Conservation (phyloP, 2,797 vertebrate species). For the Notolabrus celidotus region DNA sequence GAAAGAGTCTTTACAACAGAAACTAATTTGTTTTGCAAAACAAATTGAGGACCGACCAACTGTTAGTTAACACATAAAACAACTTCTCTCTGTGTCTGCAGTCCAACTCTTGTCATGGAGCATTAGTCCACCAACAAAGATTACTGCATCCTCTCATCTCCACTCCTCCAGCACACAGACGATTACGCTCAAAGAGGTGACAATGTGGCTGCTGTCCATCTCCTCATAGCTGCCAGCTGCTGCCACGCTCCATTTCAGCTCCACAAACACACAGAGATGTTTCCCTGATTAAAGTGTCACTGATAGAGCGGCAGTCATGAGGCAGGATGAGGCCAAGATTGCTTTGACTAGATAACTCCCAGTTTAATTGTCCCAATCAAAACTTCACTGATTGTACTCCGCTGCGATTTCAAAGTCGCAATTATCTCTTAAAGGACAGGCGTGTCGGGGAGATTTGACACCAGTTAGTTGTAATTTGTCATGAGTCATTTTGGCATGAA, state of each 20-base stretch:
- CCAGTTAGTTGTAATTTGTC: conserved; percentile 15
- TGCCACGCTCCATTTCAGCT: conserved; percentile 75
- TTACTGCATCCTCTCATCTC: conserved; percentile 33
- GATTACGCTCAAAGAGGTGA: conserved; percentile 63
- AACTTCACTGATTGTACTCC: conserved; percentile 19
- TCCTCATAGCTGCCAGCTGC: conserved; percentile 58
- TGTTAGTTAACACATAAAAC: too few relatives aligned
- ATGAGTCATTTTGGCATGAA: conserved; percentile 75
- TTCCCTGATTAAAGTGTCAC: conserved; percentile 74
- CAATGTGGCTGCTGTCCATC: conserved; percentile 54
- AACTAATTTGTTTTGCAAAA: too few relatives aligned
- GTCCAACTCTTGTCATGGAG: conserved; percentile 35
- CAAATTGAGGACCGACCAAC: too few relatives aligned
- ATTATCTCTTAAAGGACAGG: conserved; percentile 6
- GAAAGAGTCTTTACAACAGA: too few relatives aligned
- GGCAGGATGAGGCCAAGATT: background rate
- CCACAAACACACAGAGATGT: conserved; percentile 68
- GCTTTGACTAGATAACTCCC: background rate
- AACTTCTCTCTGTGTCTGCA: conserved; percentile 21
- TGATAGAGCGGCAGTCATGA: conserved; percentile 21
- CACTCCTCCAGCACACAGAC: conserved; percentile 43
- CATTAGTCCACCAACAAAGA: conserved; percentile 25
- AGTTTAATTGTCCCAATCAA: conserved; percentile 14
- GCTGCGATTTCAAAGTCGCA: conserved; percentile 4
- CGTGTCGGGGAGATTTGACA: conserved; percentile 3